Conservation (phyloP, 2,113 vertebrate species). For the Mesembrinibis cayennensis region DNA sequence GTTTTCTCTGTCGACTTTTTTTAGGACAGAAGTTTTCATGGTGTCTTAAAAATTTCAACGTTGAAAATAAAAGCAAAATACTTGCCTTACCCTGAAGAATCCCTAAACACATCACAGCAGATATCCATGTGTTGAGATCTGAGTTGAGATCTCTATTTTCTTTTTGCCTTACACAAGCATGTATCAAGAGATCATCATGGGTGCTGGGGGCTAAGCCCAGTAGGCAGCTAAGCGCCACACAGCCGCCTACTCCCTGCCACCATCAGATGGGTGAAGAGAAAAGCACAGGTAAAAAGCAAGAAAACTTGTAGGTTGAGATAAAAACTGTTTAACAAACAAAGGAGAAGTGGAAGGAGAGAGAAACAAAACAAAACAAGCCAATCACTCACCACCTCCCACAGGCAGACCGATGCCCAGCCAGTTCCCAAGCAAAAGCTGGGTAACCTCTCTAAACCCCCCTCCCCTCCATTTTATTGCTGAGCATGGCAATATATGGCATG, state of each 20-base stretch:
- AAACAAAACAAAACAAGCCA: neutral
- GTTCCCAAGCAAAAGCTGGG: neutral
- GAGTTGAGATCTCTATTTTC: neutral
- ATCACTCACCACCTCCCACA: neutral
- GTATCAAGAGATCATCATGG: neutral
- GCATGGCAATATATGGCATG: neutral
- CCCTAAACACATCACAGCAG: neutral
- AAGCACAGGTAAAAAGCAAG: neutral
- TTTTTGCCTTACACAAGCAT: neutral
- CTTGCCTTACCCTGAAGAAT: neutral
- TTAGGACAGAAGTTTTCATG: neutral
- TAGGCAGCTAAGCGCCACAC: neutral
- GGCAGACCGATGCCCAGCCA: fast-evolving
- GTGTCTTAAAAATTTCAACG: neutral
- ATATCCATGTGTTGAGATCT: neutral
- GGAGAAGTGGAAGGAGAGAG: neutral
- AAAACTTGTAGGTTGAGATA: neutral
- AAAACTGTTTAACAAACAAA: neutral
- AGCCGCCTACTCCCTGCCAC: fast-evolving
- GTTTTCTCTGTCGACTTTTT: neutral
- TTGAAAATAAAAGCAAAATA: neutral
- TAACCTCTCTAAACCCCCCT: neutral
- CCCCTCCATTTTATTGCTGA: neutral
- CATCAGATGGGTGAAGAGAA: fast-evolving
- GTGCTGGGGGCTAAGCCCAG: neutral